Evolutionary conservation across 2,888 invertebrate species (phyloP).

Genomic region (Hermaeophaga mercurialis): DNA sequence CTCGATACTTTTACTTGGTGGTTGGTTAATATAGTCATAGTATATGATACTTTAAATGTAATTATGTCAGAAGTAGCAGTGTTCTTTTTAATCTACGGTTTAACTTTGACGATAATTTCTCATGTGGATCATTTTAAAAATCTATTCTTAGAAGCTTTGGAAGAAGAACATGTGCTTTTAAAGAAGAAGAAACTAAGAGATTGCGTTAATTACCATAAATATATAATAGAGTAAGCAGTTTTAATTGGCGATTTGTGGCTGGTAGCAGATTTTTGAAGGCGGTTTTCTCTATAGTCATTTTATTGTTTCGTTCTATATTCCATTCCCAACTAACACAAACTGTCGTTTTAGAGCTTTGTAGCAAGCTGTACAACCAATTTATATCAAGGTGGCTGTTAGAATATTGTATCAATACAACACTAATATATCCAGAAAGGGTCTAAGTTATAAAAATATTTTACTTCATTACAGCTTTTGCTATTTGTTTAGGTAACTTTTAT

Average conservation of each 20-base stretch:
- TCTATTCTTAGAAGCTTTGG: neutral
- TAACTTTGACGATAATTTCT: neutral
- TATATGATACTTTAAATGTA: neutral
- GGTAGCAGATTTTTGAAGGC: neutral
- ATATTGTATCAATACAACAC: too few species aligned
- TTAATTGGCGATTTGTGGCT: too few species aligned
- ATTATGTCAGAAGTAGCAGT: neutral
- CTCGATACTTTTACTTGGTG: neutral
- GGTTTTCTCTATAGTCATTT: too few species aligned
- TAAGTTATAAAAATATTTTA: too few species aligned
- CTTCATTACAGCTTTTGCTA: too few species aligned
- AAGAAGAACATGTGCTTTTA: neutral
- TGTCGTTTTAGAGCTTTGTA: too few species aligned
- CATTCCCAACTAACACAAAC: too few species aligned
- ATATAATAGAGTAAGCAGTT: neutral
- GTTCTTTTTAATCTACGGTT: neutral
- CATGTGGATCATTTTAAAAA: neutral
- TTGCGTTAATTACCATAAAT: slow-evolving; percentile 1
- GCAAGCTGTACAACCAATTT: too few species aligned
- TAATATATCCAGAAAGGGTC: too few species aligned
- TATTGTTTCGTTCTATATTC: too few species aligned
- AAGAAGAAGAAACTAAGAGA: neutral
- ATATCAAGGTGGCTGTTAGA: too few species aligned
- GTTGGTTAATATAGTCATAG: neutral
- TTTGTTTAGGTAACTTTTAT: too few species aligned